Conservation (phyloP, 1,140 invertebrate species). For the Drosophila pandora region DNA sequence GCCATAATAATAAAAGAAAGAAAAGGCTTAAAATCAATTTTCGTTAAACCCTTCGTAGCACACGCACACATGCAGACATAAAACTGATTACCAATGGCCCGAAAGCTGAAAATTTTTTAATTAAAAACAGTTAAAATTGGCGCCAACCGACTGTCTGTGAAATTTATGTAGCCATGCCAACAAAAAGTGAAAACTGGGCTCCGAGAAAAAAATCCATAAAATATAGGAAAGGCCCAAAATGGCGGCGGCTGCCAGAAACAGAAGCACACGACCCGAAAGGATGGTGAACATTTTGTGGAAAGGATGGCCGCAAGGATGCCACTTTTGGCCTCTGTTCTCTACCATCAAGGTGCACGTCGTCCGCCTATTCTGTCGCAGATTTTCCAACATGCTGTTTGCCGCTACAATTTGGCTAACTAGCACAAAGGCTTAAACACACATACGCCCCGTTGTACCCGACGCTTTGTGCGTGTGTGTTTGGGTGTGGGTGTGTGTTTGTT, state of each 20-base stretch:
- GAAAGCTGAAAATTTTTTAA: slow-evolving; percentile 60
- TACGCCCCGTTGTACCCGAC: slow-evolving; percentile 1
- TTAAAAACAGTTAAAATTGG: slow-evolving; percentile 76
- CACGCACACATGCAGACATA: slow-evolving; percentile 12
- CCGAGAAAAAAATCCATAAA: slow-evolving; percentile 7
- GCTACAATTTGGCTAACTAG: slow-evolving; percentile 62
- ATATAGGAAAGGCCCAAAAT: slow-evolving; percentile 32
- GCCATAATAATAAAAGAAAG: slow-evolving; percentile 52
- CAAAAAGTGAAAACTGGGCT: slow-evolving; percentile 14
- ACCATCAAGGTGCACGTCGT: slow-evolving; percentile 56
- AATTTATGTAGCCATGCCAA: slow-evolving; percentile 60
- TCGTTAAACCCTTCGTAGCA: slow-evolving; percentile 40
- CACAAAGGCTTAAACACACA: slow-evolving; percentile 63
- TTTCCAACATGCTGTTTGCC: slow-evolving; percentile 35
- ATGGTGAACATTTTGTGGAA: slow-evolving; percentile 5
- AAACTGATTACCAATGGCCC: slow-evolving; percentile 60
- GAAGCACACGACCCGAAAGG: slow-evolving; percentile 24
- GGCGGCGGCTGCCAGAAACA: slow-evolving; percentile 44
- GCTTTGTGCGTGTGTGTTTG: background rate
- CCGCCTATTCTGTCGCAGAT: slow-evolving; percentile 37
- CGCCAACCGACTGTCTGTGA: slow-evolving; percentile 49
- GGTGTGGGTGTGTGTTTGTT: background rate
- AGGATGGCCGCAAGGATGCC: slow-evolving; percentile 30
- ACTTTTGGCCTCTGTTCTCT: slow-evolving; percentile 14
- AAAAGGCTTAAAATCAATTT: slow-evolving; percentile 66